phyloP scores from a whole-genome alignment of 2,113 vertebrate species.

The Hypomesus transpacificus region DNA sequence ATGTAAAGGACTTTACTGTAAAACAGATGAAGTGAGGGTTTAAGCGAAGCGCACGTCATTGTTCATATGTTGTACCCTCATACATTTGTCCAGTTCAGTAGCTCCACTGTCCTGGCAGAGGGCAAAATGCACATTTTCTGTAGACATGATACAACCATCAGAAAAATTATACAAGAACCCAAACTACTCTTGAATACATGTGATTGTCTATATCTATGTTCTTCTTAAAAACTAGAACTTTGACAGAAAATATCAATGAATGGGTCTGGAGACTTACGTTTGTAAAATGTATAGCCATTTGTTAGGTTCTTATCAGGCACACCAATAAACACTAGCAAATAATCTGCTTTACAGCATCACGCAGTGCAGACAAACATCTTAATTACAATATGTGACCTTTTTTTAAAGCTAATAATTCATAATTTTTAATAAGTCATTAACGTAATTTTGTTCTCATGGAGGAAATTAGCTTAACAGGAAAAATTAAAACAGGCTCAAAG shows the following conservation, averaged over 20 bases:
- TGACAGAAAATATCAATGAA: too few species aligned
- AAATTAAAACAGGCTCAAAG: conserved; percentile 41
- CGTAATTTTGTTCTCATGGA: conserved; percentile 6
- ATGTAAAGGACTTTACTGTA: too few species aligned
- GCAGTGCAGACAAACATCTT: background rate
- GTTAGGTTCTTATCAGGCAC: background rate
- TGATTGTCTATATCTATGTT: too few species aligned
- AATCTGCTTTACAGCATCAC: background rate
- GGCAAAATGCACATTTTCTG: background rate
- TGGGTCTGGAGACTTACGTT: too few species aligned
- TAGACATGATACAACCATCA: background rate
- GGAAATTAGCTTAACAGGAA: background rate
- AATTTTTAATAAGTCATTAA: conserved; percentile 6
- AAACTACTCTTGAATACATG: background rate
- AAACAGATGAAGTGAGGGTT: too few species aligned
- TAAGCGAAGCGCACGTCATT: too few species aligned
- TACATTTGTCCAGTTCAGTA: too few species aligned
- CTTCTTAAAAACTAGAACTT: too few species aligned
- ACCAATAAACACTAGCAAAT: conserved; percentile 3
- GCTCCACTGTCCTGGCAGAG: background rate
- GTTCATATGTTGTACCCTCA: too few species aligned
- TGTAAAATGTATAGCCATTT: too few species aligned
- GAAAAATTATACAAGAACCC: background rate
- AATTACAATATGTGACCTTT: background rate
- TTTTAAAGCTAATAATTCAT: background rate